Evolutionary conservation across 2,797 vertebrate species (phyloP), one percentile per base, ranked within the genome.

Genomic region (Ctenopoma kingsleyae): DNA sequence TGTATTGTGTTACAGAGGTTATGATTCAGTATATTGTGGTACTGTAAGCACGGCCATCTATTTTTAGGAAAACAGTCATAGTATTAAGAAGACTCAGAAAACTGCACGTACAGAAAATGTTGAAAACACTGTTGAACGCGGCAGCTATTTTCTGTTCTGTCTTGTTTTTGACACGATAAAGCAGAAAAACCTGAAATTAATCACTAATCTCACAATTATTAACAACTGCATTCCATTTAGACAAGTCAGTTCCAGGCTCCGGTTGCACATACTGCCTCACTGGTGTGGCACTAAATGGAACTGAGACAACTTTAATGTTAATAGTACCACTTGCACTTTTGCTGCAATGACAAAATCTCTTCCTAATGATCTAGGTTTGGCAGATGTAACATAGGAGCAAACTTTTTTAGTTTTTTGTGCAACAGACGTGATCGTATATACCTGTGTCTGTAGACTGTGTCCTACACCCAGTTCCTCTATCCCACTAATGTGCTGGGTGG

Each of bases 391-490:
- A 13, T 11, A 38, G 23, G 17, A 15, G 9, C n/a, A 35, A 10
- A 23, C 0, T 0, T 30, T 19, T n/a, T 6, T 32, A 19, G 12
- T 17, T 1, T 11, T 58, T 32, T 57, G 20, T 40, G 1, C 50
- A 57, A 27, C 17, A 2, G 9, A 46, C 10, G 38, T 78, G 1
- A 25, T 5, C 5, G 16, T 54, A 27, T 23, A 1, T 46, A 11
- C 11, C 17, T 68, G 40, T 80, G 63, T 86, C 79, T 74, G 30
- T 89, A 99, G 98, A 98, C 98, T 0, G 98, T 99, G 81, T 99
- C 97, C 41, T 99, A 99, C 67, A 99, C 97, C 23, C 98, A 99
- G 90, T 98, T 99, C 91, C 93, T 99, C 8, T 97, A 98, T 85
- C 96, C 98, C 74, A 99, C 97, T 38, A 97, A 99, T 50, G 97